A percentile compares a stretch with the other conserved stretches of the same genome.
Evolutionary conservation across 2,888 invertebrate genomes (phyloP).

Genomic region (Aphidoletes aphidimyza): DNA sequence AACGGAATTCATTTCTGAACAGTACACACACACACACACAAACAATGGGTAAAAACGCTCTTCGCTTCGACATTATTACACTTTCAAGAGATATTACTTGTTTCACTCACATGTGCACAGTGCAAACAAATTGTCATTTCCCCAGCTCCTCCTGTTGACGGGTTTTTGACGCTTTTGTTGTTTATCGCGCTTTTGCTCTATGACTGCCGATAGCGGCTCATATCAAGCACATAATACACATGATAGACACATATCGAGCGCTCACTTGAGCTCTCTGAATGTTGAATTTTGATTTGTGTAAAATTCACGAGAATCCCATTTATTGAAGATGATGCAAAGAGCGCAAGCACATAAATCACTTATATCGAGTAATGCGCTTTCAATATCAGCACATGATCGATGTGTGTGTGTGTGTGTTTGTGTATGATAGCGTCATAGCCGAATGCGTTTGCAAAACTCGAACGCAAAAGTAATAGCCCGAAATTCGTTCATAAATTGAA

Average conservation of each 20-base stretch:
- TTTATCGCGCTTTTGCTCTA: neutral
- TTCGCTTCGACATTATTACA: neutral
- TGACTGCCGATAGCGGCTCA: no score
- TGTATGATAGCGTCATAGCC: neutral
- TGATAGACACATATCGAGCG: no score
- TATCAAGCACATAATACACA: no score
- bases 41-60: conserved; percentile 16
- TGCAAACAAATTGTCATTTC: neutral
- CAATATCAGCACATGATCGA: neutral
- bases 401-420: neutral
- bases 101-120: neutral
- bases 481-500: neutral
- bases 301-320: neutral
- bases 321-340: neutral
- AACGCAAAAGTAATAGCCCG: conserved; percentile 11
- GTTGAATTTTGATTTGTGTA: conserved; percentile 29
- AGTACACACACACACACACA: neutral
- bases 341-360: conserved; percentile 13
- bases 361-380: conserved; percentile 5
- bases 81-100: conserved; percentile 23
- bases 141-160: no score
- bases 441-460: neutral
- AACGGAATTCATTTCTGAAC: conserved; percentile 3
- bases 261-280: neutral
- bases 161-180: neutral